Percentiles rank a stretch among this genome's conserved stretches.
Evolutionary conservation across 2,797 vertebrate genomes (phyloP).

Genomic region (Heliangelus exortis): DNA sequence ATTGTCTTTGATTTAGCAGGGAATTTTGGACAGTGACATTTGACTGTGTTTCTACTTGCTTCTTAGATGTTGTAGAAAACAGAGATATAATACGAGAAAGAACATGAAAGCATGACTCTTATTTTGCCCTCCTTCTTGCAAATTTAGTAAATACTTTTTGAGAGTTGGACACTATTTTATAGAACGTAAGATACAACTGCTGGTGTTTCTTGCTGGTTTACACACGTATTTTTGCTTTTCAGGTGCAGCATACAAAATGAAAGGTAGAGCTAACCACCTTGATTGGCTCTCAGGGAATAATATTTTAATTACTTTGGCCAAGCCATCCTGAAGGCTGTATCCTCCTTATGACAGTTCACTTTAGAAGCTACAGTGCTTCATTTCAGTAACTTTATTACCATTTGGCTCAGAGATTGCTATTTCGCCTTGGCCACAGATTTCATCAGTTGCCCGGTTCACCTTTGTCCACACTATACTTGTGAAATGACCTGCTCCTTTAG

Average conservation of each 20-base stretch:
- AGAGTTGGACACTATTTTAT: not conserved
- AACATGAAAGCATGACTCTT: not conserved
- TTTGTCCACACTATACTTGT: constrained; percentile 93
- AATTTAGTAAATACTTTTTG: not conserved
- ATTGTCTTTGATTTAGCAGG: constrained; percentile 56
- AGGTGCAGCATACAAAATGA: constrained; percentile 3
- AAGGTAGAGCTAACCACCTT: not conserved
- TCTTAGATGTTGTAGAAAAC: not conserved
- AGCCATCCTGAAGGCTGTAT: constrained; percentile 84
- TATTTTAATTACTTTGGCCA: constrained; percentile 77
- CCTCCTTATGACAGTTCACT: constrained; percentile 91
- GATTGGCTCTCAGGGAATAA: constrained; percentile 59
- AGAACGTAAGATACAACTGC: not conserved
- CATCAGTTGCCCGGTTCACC: constrained; percentile 98
- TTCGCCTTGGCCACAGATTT: constrained; percentile 97
- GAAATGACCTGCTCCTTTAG: constrained; percentile 92
- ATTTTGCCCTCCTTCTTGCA: not conserved
- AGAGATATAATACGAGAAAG: not conserved
- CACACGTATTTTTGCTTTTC: not conserved
- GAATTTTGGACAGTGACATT: constrained; percentile 46
- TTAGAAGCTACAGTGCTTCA: constrained; percentile 90
- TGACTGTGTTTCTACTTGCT: not conserved
- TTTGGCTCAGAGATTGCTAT: constrained; percentile 96
- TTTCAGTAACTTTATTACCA: constrained; percentile 97
- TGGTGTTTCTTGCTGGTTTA: not conserved